These are phyloP conservation scores for Tuta absoluta DNA, from an alignment of 2,888 invertebrate species.

Conservation along the genomic window DNA sequence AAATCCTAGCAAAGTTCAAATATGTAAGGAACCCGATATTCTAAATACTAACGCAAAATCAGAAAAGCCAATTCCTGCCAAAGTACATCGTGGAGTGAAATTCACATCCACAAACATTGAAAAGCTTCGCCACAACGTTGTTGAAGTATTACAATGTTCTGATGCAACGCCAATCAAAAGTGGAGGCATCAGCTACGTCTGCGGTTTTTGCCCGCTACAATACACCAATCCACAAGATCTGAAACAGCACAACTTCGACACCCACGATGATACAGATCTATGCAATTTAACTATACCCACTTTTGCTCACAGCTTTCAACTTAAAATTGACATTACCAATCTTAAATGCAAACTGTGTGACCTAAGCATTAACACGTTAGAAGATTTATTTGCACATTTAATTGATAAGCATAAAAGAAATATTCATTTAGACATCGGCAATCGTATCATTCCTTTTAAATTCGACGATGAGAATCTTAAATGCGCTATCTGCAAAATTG, in stretches of 20 bases:
- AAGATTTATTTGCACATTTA: conserved; percentile 34
- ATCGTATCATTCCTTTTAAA: conserved; percentile 53
- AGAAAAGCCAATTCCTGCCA: too few species aligned
- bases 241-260: conserved; percentile 52
- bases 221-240: conserved; percentile 51
- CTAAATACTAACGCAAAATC: too few species aligned
- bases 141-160: conserved; percentile 38
- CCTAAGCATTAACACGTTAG: conserved; percentile 22
- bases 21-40: too few species aligned
- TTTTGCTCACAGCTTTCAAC: conserved; percentile 39
- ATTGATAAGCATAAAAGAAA: conserved; percentile 36
- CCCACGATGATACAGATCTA: conserved; percentile 43
- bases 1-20: too few species aligned
- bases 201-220: conserved; percentile 57
- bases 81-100: too few species aligned
- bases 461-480: conserved; percentile 41
- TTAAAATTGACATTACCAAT: conserved; percentile 57
- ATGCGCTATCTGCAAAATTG: conserved; percentile 40
- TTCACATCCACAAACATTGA: neutral
- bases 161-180: conserved; percentile 67
- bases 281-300: conserved; percentile 41
- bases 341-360: conserved; percentile 51
- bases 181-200: conserved; percentile 55
- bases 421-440: conserved; percentile 42
- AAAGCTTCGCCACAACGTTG: neutral